Percentiles rank a stretch among this genome's conserved stretches.
Evolutionary conservation across 2,888 invertebrate genomes (phyloP).

Genomic region (Ophion costatus): DNA sequence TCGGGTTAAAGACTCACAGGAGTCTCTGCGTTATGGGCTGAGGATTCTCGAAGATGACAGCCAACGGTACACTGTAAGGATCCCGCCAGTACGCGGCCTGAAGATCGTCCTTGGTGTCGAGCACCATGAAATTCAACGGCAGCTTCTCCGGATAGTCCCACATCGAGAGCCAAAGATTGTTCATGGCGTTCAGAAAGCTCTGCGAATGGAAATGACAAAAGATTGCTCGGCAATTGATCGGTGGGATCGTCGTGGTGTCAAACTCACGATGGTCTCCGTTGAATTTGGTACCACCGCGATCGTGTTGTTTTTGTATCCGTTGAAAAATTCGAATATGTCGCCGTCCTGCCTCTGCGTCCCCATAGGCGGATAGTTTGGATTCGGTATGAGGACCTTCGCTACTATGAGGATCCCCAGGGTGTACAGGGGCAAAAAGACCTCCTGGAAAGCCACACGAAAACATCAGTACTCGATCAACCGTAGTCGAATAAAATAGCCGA

Average conservation of each 20-base stretch:
- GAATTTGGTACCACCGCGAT: constrained; percentile 89
- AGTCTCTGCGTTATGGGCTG: constrained; percentile 82
- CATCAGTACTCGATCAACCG: too few species aligned
- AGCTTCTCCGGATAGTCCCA: constrained; percentile 84
- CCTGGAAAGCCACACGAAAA: constrained; percentile 84
- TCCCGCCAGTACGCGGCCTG: constrained; percentile 89
- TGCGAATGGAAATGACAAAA: constrained; percentile 73
- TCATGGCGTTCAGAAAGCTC: constrained; percentile 88
- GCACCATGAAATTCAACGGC: constrained; percentile 88
- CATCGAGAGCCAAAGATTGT: constrained; percentile 86
- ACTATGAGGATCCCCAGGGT: constrained; percentile 90
- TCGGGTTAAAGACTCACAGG: constrained; percentile 83
- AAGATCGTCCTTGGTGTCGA: constrained; percentile 88
- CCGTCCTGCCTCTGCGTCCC: constrained; percentile 86
- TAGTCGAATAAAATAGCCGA: neutral
- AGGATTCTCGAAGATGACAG: constrained; percentile 87
- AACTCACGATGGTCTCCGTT: constrained; percentile 84
- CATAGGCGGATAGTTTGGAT: constrained; percentile 90
- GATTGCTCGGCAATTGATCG: neutral
- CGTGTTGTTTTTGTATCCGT: constrained; percentile 86
- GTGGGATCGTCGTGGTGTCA: neutral
- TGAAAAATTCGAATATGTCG: constrained; percentile 85
- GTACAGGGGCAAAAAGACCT: constrained; percentile 91
- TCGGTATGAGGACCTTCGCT: constrained; percentile 90
- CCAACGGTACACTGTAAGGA: constrained; percentile 88